Evolutionary conservation across 2,797 vertebrate species (phyloP).

Genomic region (Gymnocypris eckloni): DNA sequence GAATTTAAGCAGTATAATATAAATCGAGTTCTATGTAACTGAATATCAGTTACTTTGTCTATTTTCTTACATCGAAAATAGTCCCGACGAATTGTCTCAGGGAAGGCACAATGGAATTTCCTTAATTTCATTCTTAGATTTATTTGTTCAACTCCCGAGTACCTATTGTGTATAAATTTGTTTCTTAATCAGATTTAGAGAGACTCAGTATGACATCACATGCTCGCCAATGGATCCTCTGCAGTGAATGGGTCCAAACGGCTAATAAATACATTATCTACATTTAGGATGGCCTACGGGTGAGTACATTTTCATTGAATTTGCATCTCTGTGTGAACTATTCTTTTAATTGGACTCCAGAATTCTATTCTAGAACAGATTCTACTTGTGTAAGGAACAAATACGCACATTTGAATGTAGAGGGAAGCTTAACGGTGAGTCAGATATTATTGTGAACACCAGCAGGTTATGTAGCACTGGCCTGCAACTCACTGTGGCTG

Average conservation of each 20-base stretch:
- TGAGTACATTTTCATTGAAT: background rate
- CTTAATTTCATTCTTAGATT: background rate
- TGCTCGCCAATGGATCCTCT: background rate
- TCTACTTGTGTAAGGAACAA: background rate
- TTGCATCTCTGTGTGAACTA: background rate
- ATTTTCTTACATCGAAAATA: background rate
- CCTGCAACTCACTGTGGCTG: conserved; percentile 6
- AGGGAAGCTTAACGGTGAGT: background rate
- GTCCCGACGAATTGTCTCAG: background rate
- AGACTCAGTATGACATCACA: background rate
- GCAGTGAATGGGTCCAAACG: background rate
- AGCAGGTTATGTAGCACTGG: conserved; percentile 6
- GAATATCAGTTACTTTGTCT: background rate
- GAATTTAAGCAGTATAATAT: background rate
- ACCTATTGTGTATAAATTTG: background rate
- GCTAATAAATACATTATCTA: background rate
- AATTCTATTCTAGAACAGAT: background rate
- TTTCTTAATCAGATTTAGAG: background rate
- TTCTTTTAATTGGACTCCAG: background rate
- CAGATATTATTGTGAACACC: background rate
- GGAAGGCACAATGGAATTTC: background rate
- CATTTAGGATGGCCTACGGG: background rate
- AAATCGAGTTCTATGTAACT: background rate
- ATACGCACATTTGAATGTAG: background rate
- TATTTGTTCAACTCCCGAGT: background rate